Conservation (phyloP, 2,888 invertebrate species). For the Protonemura montana region DNA sequence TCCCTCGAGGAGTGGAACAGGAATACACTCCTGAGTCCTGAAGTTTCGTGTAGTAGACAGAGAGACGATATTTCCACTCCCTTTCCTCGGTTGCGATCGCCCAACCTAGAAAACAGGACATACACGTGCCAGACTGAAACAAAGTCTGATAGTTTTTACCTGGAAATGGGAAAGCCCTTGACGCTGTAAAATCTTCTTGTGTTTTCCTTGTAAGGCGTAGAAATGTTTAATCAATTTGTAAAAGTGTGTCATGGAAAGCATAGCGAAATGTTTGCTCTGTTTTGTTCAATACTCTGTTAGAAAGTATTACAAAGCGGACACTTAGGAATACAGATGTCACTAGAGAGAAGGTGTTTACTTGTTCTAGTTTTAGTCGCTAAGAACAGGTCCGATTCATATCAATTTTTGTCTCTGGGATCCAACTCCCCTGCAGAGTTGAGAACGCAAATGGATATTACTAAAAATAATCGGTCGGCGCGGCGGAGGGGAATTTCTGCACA, state of each 20-base stretch:
- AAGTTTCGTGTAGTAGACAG: constrained; percentile 81
- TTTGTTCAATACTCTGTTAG: neutral
- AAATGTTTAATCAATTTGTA: neutral
- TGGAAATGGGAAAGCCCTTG: no score
- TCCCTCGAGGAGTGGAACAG: constrained; percentile 81
- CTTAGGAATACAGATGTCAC: neutral
- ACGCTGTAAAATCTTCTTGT: no score
- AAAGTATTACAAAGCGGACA: neutral
- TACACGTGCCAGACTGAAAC: no score
- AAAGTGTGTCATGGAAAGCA: neutral
- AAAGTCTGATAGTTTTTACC: no score
- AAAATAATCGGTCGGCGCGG: neutral
- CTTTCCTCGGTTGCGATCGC: constrained; percentile 76
- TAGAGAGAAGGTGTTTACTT: neutral
- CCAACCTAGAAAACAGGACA: constrained; percentile 67
- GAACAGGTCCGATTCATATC: neutral
- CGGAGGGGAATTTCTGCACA: neutral
- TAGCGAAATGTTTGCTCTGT: neutral
- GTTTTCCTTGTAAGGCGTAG: no score
- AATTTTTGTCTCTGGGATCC: neutral
- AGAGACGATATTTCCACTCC: constrained; percentile 81
- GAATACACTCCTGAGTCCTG: constrained; percentile 86
- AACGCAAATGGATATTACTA: neutral
- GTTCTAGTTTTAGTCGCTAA: neutral
- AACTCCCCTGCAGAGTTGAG: neutral